phyloP scores from a whole-genome alignment of 2,888 invertebrate species.

The Brassicogethes aeneus region DNA sequence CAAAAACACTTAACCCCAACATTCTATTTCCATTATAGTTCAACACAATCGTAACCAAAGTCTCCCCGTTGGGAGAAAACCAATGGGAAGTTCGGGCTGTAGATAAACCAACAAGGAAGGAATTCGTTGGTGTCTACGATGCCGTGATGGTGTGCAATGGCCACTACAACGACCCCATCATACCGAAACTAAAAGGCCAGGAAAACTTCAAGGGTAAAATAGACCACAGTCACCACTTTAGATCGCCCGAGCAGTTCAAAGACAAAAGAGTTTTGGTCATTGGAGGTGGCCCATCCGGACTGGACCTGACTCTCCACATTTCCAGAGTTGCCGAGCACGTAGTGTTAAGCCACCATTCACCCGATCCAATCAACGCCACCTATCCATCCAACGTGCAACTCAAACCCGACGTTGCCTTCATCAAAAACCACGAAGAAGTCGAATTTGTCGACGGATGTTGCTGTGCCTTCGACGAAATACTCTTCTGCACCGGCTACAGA shows the following conservation, averaged over 20 bases:
- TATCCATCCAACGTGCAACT: slow-evolving; percentile 59
- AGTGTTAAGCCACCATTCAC: slow-evolving; percentile 60
- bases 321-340: slow-evolving; percentile 55
- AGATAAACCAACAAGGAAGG: slow-evolving; percentile 43
- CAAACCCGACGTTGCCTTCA: slow-evolving; percentile 54
- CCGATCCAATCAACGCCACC: slow-evolving; percentile 51
- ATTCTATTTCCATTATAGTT: slow-evolving; percentile 22
- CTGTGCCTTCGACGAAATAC: slow-evolving; percentile 54
- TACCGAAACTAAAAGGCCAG: slow-evolving; percentile 59
- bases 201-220: slow-evolving; percentile 49
- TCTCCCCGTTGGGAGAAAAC: slow-evolving; percentile 43
- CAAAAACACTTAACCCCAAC: too few relatives aligned
- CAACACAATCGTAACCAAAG: slow-evolving; percentile 37
- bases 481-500: slow-evolving; percentile 67
- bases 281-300: slow-evolving; percentile 80
- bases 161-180: slow-evolving; percentile 68
- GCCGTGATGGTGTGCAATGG: slow-evolving; percentile 76
- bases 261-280: slow-evolving; percentile 64
- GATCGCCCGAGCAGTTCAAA: slow-evolving; percentile 57
- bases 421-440: slow-evolving; percentile 52
- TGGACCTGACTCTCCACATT: slow-evolving; percentile 60
- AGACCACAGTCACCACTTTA: slow-evolving; percentile 78
- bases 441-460: slow-evolving; percentile 53
- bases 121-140: slow-evolving; percentile 54
- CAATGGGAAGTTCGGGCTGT: slow-evolving; percentile 55